phyloP scores from a whole-genome alignment of 64 coral and sea anemone species.

The Acropora tenuis region DNA sequence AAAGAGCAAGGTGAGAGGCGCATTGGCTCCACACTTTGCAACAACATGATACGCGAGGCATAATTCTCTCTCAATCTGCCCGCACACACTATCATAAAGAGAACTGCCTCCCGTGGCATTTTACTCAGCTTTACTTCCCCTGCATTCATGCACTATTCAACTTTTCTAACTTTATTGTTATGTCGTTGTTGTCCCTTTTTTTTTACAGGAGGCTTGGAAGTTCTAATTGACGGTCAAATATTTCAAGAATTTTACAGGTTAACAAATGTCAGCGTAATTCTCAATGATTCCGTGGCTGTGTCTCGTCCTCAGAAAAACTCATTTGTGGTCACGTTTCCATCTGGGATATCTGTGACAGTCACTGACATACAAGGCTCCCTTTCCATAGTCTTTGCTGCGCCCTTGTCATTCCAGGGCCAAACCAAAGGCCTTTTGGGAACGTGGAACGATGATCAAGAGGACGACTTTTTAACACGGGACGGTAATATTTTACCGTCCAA shows the following conservation, averaged over 20 bases:
- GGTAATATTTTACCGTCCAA: constrained; percentile 43
- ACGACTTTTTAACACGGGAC: constrained; percentile 59
- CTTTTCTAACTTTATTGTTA: neutral
- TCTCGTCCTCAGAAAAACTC: constrained; percentile 26
- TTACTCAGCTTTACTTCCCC: too few species aligned
- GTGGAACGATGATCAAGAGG: constrained; percentile 47
- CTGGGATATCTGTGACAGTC: constrained; percentile 60
- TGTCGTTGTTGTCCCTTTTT: neutral
- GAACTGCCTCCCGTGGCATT: too few species aligned
- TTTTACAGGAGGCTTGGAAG: constrained; percentile 29
- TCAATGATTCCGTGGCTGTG: constrained; percentile 39
- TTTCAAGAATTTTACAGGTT: constrained; percentile 3
- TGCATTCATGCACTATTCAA: neutral
- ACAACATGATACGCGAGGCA: too few species aligned
- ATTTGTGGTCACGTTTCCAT: constrained; percentile 27
- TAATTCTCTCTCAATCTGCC: too few species aligned
- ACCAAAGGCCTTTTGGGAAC: constrained; percentile 68
- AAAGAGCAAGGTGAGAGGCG: constrained; percentile 29
- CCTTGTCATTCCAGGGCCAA: constrained; percentile 15
- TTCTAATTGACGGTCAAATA: constrained; percentile 18
- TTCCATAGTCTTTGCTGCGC: constrained; percentile 42
- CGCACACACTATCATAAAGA: too few species aligned
- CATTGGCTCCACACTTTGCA: neutral
- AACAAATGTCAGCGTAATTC: neutral
- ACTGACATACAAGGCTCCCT: constrained; percentile 44